Conservation (phyloP, 2,888 invertebrate species). For the Acrocera orbiculus region DNA sequence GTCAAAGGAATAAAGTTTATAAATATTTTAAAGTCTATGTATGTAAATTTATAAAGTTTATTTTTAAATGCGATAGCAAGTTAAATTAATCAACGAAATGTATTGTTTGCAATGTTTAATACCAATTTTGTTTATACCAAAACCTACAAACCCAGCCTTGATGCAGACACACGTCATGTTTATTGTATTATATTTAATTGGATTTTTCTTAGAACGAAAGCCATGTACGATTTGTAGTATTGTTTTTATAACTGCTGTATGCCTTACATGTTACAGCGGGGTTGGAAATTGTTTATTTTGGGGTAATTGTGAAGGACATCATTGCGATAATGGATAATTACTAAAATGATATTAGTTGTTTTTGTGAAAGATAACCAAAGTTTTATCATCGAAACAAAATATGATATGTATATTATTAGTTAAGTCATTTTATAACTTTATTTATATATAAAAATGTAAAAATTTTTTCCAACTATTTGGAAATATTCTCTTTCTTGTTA, state of each 20-base stretch:
- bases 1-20: too few species aligned
- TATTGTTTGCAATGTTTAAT: conserved; percentile 96
- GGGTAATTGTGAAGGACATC: conserved; percentile 60
- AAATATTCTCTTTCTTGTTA: too few species aligned
- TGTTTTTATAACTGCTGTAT: conserved; percentile 83
- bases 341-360: too few species aligned
- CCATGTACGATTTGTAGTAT: conserved; percentile 96
- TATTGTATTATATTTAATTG: conserved; percentile 87
- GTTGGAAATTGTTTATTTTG: conserved; percentile 89
- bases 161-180: conserved; percentile 96
- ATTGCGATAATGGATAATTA: conserved; percentile 37
- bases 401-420: too few species aligned
- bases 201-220: conserved; percentile 91
- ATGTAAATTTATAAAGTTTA: too few species aligned
- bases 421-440: too few species aligned
- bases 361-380: too few species aligned
- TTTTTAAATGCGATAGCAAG: background rate
- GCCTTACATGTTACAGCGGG: conserved; percentile 90
- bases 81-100: conserved; percentile 37
- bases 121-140: conserved; percentile 91
- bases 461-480: too few species aligned
- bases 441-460: too few species aligned
- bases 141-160: conserved; percentile 90
- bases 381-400: too few species aligned
- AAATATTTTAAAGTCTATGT: too few species aligned